phyloP scores from a whole-genome alignment of 2,888 invertebrate genomes.

The Cantharis rufa region DNA sequence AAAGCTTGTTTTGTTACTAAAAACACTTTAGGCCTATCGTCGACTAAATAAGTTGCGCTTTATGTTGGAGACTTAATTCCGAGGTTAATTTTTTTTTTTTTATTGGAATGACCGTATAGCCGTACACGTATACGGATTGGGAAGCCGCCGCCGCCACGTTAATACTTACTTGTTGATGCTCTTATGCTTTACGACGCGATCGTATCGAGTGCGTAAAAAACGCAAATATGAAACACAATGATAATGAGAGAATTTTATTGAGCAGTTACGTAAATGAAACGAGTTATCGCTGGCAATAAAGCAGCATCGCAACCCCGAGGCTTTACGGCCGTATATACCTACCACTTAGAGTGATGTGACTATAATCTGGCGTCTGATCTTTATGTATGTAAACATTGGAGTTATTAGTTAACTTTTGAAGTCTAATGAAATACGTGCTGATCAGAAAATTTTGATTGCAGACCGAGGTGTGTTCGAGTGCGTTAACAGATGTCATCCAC shows the following conservation, averaged over 20 bases:
- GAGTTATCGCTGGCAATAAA: conserved; percentile 22
- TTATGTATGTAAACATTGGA: conserved; percentile 29
- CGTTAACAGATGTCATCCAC: conserved; percentile 91
- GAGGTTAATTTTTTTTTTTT: not conserved
- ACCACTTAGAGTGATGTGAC: conserved; percentile 27
- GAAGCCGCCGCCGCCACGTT: not conserved
- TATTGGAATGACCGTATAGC: not conserved
- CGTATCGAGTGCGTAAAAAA: not conserved
- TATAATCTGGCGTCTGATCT: conserved; percentile 28
- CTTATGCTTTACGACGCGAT: not conserved
- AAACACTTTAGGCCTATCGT: not conserved
- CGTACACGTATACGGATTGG: not conserved
- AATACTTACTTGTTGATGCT: not conserved
- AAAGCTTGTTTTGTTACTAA: not conserved
- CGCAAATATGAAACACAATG: conserved; percentile 14
- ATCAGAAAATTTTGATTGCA: conserved; percentile 58
- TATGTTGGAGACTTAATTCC: not conserved
- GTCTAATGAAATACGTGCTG: conserved; percentile 37
- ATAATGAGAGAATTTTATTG: conserved; percentile 28
- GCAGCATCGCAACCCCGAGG: conserved; percentile 11
- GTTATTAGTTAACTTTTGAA: conserved; percentile 36
- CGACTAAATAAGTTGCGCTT: not conserved
- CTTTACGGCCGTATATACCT: conserved; percentile 15
- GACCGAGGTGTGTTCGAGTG: conserved; percentile 90
- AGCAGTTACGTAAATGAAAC: conserved; percentile 25